These are phyloP conservation scores for Phainopepla nitens DNA, from an alignment of 2,113 vertebrate species.

Conservation along the genomic window DNA sequence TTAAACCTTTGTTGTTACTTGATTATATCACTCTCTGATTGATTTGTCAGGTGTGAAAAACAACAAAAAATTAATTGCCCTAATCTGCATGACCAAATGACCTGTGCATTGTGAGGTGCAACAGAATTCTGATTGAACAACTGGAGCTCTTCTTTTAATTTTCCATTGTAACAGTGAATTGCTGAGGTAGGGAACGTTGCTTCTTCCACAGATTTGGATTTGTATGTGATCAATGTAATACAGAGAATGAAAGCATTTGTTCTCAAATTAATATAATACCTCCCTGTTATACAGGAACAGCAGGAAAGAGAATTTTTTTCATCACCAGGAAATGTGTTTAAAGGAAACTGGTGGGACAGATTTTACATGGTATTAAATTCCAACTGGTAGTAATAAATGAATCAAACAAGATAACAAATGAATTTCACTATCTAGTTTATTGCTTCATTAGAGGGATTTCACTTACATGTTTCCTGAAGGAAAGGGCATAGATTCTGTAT, in stretches of 20 bases:
- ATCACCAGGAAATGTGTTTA: background rate
- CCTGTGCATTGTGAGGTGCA: background rate
- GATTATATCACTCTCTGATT: constrained; percentile 56
- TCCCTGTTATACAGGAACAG: background rate
- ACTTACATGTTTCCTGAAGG: background rate
- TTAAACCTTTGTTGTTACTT: constrained; percentile 48
- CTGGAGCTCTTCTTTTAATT: constrained; percentile 27
- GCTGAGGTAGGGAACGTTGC: background rate
- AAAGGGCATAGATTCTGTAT: background rate
- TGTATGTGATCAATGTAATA: constrained; percentile 5
- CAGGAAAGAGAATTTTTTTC: background rate
- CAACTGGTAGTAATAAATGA: constrained; percentile 23
- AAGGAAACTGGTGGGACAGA: background rate
- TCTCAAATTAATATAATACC: constrained; percentile 40
- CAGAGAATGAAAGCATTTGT: constrained; percentile 22
- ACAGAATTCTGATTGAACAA: background rate
- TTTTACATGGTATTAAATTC: background rate
- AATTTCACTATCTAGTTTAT: background rate
- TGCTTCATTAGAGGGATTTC: background rate
- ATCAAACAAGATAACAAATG: background rate
- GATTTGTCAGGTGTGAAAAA: constrained; percentile 62
- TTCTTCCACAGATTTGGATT: constrained; percentile 19
- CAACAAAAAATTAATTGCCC: constrained; percentile 48
- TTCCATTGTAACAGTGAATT: background rate
- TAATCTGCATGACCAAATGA: constrained; percentile 16